These are phyloP conservation scores for Pterobdella sp. DNA, from an alignment of 2,888 invertebrate genomes.

Conservation along the genomic window DNA sequence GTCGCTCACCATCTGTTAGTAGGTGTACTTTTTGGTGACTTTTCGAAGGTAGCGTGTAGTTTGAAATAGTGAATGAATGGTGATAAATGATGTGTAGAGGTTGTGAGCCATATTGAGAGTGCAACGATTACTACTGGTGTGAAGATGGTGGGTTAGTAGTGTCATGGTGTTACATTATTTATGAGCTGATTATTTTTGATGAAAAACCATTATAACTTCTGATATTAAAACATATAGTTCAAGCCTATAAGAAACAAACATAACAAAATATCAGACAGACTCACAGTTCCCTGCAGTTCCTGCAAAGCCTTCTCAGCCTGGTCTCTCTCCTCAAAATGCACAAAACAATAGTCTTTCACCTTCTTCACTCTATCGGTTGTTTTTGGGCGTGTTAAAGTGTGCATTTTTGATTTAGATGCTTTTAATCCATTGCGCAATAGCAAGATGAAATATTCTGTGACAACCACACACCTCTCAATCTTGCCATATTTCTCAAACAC, in stretches of 20 bases:
- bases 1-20: slow-evolving; percentile 32
- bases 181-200: background rate
- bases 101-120: background rate
- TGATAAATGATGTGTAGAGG: background rate
- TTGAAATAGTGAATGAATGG: background rate
- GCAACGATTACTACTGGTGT: background rate
- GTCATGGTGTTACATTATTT: background rate
- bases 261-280: slow-evolving; percentile 19
- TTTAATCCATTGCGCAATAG: too few species aligned
- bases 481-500: slow-evolving; percentile 87
- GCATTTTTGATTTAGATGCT: slow-evolving; percentile 13
- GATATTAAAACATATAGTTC: background rate
- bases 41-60: background rate
- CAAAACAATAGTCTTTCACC: slow-evolving; percentile 82
- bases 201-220: background rate
- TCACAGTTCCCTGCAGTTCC: slow-evolving; percentile 47
- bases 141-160: background rate
- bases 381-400: background rate
- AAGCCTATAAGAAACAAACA: background rate
- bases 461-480: slow-evolving; percentile 72
- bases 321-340: slow-evolving; percentile 96
- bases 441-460: too few species aligned
- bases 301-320: slow-evolving; percentile 75
- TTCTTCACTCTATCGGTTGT: background rate
- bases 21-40: too few species aligned